Base-by-base conservation (phyloP, 2,888 invertebrate species). In the Tetragnatha montana region DNA sequence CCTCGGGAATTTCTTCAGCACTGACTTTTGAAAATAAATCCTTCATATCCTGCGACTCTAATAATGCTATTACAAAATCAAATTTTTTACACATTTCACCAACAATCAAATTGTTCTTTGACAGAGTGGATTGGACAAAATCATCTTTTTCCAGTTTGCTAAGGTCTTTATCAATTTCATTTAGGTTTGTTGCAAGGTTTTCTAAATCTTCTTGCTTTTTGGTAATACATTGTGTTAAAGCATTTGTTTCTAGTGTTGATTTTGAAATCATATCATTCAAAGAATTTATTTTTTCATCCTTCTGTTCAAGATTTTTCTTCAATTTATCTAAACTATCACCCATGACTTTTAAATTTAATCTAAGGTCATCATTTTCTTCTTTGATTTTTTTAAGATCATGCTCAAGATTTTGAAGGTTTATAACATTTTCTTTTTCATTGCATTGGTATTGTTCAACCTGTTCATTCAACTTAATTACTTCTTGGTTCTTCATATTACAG, bases 381-480 rank as follows among this genome's bases (percentile, higher is more conserved):
- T 47, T 35, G 8, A 88, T 35, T 68, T 88, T n/a, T 7, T 68
- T 22, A 19, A 74, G 49, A 60, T 73, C 81, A 8, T n/a, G 68
- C 49, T 81, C n/a, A n/a, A 35, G 73, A 49, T 68, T 60, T 10
- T n/a, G 6, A 68, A 91, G 60, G 49, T 91, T 79, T 68, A 81
- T 71, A 50, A n/a, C 14, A 7, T 22, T 19, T 1, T 17, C 8
- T 51, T 85, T 85, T 81, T 76, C 73, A 76, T 84, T 70, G 6
- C 10, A 22, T 60, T 85, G n/a, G 0, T 60, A 3, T 74, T 83
- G n/a, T 22, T 50, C 17, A 8, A 88, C 4, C 14, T 21, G 35
- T 74, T 89, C 51, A 51, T 89, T 47, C n/a, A 89, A 80, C 10
- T 81, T 4, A 22, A 22, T 12, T 19, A 84, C 69, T 81, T 88